Evolutionary conservation across 2,888 invertebrate genomes (phyloP).

Genomic region (Ectemnius continuus): DNA sequence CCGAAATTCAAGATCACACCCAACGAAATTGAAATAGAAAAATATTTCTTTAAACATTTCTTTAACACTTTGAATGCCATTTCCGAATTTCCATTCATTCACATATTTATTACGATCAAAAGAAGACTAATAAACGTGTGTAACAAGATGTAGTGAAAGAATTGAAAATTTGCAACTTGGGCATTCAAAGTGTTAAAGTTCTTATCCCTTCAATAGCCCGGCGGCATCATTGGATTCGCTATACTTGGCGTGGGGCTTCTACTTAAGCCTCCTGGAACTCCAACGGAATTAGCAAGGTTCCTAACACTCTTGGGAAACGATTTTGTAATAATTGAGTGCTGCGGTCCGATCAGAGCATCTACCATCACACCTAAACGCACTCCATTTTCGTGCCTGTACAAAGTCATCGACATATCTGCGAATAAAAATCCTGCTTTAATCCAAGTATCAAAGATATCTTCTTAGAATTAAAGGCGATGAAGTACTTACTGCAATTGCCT

Average conservation of each 20-base stretch:
- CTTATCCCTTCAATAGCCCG: conserved; percentile 60
- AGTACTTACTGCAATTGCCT: conserved; percentile 85
- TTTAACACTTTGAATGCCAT: too few relatives aligned
- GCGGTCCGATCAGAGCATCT: conserved; percentile 84
- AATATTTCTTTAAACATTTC: too few relatives aligned
- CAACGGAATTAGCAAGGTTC: conserved; percentile 68
- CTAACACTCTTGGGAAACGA: conserved; percentile 69
- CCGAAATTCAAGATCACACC: too few relatives aligned
- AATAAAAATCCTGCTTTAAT: conserved; percentile 39
- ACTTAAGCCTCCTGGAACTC: conserved; percentile 64
- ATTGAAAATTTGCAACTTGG: too few relatives aligned
- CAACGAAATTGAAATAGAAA: too few relatives aligned
- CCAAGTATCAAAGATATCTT: not conserved
- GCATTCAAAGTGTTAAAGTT: not conserved
- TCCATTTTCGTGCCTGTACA: conserved; percentile 84
- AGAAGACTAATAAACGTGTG: too few relatives aligned
- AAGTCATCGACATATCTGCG: conserved; percentile 85
- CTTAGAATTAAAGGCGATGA: not conserved
- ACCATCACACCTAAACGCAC: conserved; percentile 86
- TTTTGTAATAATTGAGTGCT: conserved; percentile 78
- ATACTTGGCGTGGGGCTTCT: conserved; percentile 67
- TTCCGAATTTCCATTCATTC: too few relatives aligned
- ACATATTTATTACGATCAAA: too few relatives aligned
- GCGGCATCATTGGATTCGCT: conserved; percentile 65
- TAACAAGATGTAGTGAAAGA: too few relatives aligned